Evolutionary conservation across 2,888 invertebrate species (phyloP).

Genomic region (Ochlodes sylvanus): DNA sequence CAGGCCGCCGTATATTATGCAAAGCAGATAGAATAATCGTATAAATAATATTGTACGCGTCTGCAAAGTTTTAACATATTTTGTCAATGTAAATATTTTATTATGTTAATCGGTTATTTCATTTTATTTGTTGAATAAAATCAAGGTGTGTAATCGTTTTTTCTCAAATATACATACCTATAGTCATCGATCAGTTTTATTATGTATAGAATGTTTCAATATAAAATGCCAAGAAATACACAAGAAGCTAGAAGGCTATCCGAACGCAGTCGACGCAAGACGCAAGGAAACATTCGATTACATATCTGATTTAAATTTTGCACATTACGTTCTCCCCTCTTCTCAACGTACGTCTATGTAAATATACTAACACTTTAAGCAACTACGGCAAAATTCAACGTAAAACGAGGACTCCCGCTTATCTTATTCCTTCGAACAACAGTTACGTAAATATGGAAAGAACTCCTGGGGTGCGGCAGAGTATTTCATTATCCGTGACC

Average conservation of each 20-base stretch:
- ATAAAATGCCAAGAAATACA: slow-evolving; percentile 61
- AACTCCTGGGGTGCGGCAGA: slow-evolving; percentile 68
- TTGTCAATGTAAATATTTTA: no score
- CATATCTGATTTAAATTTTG: slow-evolving; percentile 81
- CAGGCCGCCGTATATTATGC: slow-evolving; percentile 10
- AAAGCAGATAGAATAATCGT: not conserved
- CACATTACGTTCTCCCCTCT: slow-evolving; percentile 68
- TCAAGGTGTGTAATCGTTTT: no score
- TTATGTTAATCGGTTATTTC: no score
- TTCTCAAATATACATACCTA: no score
- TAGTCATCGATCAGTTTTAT: no score
- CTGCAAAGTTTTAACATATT: no score
- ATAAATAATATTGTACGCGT: not conserved
- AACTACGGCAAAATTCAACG: slow-evolving; percentile 66
- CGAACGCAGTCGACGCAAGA: slow-evolving; percentile 57
- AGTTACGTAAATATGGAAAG: slow-evolving; percentile 76
- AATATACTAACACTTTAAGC: slow-evolving; percentile 72
- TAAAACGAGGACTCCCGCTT: slow-evolving; percentile 66
- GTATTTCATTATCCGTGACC: slow-evolving; percentile 81
- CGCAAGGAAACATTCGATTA: slow-evolving; percentile 55
- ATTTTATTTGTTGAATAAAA: no score
- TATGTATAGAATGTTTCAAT: slow-evolving; percentile 48
- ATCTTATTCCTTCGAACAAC: slow-evolving; percentile 72
- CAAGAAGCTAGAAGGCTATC: slow-evolving; percentile 60
- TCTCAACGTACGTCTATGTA: slow-evolving; percentile 58